Base-by-base conservation (phyloP, 2,113 vertebrate species). In the Bungarus multicinctus region DNA sequence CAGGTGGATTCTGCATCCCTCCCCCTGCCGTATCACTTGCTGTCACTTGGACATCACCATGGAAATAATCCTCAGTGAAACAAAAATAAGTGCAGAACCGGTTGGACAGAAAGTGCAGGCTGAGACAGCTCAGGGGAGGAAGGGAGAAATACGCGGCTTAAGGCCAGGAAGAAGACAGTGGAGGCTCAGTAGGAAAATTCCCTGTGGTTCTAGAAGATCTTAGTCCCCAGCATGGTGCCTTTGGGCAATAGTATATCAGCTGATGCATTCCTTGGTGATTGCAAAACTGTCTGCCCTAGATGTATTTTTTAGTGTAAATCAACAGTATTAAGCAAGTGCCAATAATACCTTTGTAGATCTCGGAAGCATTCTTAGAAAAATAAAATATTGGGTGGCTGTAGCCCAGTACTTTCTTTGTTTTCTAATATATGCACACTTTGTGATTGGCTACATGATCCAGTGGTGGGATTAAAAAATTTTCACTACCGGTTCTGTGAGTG, bases 71-170 rank as follows among this genome's bases (percentile, higher is more conserved):
- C 97, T 97, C 96, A 97, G 96, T 93, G 96, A 97, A 97, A 97
- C 96, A 96, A 88, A 96, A 97, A 97, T 95, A 97, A 94, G 92
- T 96, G 98, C 95, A 97, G 96, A 98, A 98, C 98, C 97, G 97
- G 98, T 98, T 98, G 91, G 97, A 97, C 98, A 97, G 98, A 98
- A 97, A 98, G 97, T 96, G 93, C 89, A 3, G 88, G 96, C 64
- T 34, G 69, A 93, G 92, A 91, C 89, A 89, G 86, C 43, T 74
- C 52, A 90, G 92, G 93, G 95, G 96, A 95, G 90, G 57, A 92
- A 86, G 88, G 55, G 89, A 34, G 25, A 14, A 10, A 8, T 0
- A 50, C 20, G 58, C 60, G 6, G n/a, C n/a, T n/a, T 52, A 3
- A 2, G 16, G 90, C 88, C 64, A 90, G 11, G 22, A 25, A 47